A percentile compares a stretch with the other conserved stretches of the same genome.
phyloP scores from a whole-genome alignment of 2,797 vertebrate genomes.

The Protosalanx chinensis region DNA sequence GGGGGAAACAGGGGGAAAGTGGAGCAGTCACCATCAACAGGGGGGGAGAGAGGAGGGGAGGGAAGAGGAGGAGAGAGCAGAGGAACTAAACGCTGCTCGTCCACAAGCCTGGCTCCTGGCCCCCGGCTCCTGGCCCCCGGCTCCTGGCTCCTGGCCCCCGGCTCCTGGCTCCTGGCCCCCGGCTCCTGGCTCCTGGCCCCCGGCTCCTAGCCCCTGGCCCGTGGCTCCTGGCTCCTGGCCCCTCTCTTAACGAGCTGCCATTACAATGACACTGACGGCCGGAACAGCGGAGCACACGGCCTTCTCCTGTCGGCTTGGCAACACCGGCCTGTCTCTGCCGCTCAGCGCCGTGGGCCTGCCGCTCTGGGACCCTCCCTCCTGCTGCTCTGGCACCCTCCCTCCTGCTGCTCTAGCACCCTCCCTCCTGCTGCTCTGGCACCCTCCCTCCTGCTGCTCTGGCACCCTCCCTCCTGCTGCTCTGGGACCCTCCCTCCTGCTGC shows the following conservation, averaged over 20 bases:
- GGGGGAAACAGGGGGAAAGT: not conserved
- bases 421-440: no score
- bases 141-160: not conserved
- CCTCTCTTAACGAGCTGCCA: conserved; percentile 49
- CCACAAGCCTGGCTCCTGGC: not conserved
- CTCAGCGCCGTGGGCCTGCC: conserved; percentile 4
- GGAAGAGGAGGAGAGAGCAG: not conserved
- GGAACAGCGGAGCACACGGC: conserved; percentile 45
- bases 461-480: no score
- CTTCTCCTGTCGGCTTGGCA: not conserved
- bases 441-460: no score
- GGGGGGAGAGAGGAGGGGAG: not conserved
- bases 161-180: not conserved
- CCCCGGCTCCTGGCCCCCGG: not conserved
- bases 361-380: no score
- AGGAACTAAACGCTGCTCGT: not conserved
- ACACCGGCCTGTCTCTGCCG: not conserved
- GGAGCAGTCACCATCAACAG: no score
- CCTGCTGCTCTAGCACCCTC: no score
- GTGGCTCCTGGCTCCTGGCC: no score
- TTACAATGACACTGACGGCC: conserved; percentile 52
- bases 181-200: not conserved
- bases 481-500: no score
- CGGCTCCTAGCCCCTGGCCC: not conserved
- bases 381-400: no score